phyloP scores from a whole-genome alignment of 2,797 vertebrate species.

The Halcyon chelicuti region DNA sequence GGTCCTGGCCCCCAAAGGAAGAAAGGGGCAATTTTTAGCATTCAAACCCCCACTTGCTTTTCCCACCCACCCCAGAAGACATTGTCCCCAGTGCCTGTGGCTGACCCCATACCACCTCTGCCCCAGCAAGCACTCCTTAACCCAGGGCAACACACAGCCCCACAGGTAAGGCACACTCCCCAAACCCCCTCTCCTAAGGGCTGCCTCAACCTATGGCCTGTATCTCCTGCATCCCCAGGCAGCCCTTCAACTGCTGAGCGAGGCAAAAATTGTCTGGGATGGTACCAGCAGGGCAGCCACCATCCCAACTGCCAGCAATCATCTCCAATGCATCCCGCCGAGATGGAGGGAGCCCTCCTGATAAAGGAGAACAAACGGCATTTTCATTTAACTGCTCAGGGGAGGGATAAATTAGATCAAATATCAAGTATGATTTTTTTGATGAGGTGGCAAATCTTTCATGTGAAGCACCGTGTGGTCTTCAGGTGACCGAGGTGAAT shows the following conservation, averaged over 20 bases:
- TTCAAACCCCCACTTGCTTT: not conserved
- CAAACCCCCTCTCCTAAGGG: not conserved
- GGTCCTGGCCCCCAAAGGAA: not conserved
- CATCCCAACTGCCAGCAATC: not conserved
- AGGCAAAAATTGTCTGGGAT: not conserved
- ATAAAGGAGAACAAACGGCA: not conserved
- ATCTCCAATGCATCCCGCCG: rapidly evolving
- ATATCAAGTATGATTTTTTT: not conserved
- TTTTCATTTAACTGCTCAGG: not conserved
- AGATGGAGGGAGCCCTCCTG: not conserved
- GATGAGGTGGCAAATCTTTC: not conserved
- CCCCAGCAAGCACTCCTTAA: not conserved
- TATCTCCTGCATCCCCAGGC: not conserved
- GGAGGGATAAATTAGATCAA: not conserved
- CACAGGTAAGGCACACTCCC: rapidly evolving
- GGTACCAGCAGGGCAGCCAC: not conserved
- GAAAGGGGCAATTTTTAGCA: not conserved
- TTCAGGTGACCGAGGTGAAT: not conserved
- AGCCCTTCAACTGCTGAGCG: rapidly evolving
- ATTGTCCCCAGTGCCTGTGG: rapidly evolving
- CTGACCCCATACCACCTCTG: rapidly evolving
- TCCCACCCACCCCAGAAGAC: not conserved
- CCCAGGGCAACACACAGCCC: not conserved
- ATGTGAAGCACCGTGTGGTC: not conserved
- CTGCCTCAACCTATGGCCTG: rapidly evolving